Evolutionary conservation across 1,140 invertebrate genomes (phyloP).

Genomic region (Amphibalanus amphitrite): DNA sequence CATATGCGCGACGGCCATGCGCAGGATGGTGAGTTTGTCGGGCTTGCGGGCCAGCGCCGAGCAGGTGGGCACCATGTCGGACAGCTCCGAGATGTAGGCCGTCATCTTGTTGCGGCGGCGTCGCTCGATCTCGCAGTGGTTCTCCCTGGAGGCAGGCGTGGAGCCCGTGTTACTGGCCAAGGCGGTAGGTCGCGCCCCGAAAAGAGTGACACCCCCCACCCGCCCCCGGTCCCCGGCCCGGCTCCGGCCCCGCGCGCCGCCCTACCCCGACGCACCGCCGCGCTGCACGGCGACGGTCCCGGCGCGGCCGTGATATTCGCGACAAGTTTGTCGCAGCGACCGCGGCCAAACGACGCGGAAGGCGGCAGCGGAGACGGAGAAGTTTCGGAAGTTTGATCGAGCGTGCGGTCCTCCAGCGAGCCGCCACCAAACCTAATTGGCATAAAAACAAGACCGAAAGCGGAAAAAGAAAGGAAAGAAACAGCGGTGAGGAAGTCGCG

Average conservation of each 20-base stretch:
- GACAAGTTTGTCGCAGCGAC: no score
- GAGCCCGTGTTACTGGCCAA: slow-evolving; percentile 2
- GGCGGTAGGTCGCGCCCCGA: not conserved
- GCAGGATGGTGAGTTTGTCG: slow-evolving; percentile 95
- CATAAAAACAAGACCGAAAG: no score
- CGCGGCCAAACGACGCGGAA: no score
- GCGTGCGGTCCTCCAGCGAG: no score
- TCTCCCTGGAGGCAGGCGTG: slow-evolving; percentile 46
- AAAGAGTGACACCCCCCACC: not conserved
- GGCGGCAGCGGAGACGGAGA: no score
- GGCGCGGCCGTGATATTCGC: no score
- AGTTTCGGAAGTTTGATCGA: no score
- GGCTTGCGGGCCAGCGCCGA: slow-evolving; percentile 92
- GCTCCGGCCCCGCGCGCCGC: not conserved
- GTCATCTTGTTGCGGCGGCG: slow-evolving; percentile 99
- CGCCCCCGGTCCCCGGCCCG: not conserved
- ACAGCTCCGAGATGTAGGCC: slow-evolving; percentile 97
- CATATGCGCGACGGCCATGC: slow-evolving; percentile 99
- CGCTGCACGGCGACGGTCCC: no score
- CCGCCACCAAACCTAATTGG: no score
- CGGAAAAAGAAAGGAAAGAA: no score
- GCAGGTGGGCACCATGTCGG: slow-evolving; percentile 99
- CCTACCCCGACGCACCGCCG: no score
- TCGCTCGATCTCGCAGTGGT: slow-evolving; percentile 98
- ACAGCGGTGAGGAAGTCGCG: no score